Conservation (phyloP, 2,797 vertebrate species). For the Staurois parvus region DNA sequence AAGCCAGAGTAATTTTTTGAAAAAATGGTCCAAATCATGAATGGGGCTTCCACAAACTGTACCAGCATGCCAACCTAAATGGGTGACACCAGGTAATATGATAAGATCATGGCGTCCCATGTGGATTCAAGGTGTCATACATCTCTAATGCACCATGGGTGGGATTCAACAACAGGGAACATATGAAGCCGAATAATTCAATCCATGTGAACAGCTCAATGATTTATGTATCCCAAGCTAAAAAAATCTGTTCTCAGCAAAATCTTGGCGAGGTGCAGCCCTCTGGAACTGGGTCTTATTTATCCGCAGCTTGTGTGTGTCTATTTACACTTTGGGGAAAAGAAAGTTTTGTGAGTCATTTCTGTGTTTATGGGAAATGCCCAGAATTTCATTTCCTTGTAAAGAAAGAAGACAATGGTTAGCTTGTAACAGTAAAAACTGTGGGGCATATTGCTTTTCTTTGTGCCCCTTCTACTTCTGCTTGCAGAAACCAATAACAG, state of each 20-base stretch:
- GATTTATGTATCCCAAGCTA: conserved; percentile 34
- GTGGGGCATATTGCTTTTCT: background rate
- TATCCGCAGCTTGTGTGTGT: conserved; percentile 34
- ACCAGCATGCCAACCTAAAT: background rate
- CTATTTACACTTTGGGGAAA: conserved; percentile 27
- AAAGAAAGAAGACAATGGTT: background rate
- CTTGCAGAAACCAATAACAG: background rate
- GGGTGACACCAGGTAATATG: background rate
- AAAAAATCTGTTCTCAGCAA: conserved; percentile 45
- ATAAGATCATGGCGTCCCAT: background rate
- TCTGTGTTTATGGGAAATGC: conserved; percentile 33
- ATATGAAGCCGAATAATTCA: conserved; percentile 25
- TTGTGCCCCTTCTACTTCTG: background rate
- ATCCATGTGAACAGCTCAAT: conserved; percentile 17
- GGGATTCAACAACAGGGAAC: conserved; percentile 21
- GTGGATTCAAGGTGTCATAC: background rate
- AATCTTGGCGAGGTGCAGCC: conserved; percentile 31
- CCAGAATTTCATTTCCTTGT: background rate
- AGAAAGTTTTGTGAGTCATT: conserved; percentile 32
- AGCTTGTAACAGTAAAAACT: background rate
- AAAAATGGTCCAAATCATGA: background rate
- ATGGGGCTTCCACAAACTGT: background rate
- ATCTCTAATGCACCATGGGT: background rate
- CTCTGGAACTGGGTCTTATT: conserved; percentile 31
- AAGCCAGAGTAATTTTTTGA: background rate